phyloP scores from a whole-genome alignment of 2,888 invertebrate species.

The Sesamia inferens region DNA sequence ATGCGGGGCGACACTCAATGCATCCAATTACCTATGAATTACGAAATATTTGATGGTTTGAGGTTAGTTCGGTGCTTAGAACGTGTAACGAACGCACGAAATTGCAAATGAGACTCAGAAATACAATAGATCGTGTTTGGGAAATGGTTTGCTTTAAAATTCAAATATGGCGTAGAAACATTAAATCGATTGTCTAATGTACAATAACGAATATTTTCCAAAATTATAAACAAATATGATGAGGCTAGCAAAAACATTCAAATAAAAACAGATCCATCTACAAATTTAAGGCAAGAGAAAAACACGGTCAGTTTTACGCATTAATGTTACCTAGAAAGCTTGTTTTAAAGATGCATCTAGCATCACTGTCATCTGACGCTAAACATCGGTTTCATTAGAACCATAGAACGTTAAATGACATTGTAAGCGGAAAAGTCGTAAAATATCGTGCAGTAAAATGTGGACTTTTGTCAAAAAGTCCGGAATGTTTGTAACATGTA shows the following conservation, averaged over 20 bases:
- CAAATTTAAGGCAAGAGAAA: neutral
- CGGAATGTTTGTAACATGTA: constrained; percentile 50
- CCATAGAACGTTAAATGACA: constrained; percentile 52
- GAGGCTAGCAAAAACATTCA: neutral
- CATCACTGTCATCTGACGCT: constrained; percentile 25
- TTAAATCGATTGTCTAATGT: too few relatives aligned
- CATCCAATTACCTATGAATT: constrained; percentile 31
- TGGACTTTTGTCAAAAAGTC: constrained; percentile 54
- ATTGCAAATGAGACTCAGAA: neutral
- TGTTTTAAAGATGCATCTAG: constrained; percentile 37
- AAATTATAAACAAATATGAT: too few relatives aligned
- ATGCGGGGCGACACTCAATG: constrained; percentile 42
- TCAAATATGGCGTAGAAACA: neutral
- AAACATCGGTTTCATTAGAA: constrained; percentile 48
- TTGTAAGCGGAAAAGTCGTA: constrained; percentile 28
- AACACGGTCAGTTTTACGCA: constrained; percentile 5
- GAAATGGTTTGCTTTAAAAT: neutral
- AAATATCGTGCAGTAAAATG: constrained; percentile 34
- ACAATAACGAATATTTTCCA: too few relatives aligned
- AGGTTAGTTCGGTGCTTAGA: constrained; percentile 13
- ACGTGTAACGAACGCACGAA: neutral
- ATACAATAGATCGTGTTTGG: neutral
- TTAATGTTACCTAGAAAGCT: neutral
- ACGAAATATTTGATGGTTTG: constrained; percentile 40
- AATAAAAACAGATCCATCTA: neutral